These are phyloP conservation scores for Oreamnos americanus DNA, from an alignment of 2,113 vertebrate genomes.

Conservation along the genomic window DNA sequence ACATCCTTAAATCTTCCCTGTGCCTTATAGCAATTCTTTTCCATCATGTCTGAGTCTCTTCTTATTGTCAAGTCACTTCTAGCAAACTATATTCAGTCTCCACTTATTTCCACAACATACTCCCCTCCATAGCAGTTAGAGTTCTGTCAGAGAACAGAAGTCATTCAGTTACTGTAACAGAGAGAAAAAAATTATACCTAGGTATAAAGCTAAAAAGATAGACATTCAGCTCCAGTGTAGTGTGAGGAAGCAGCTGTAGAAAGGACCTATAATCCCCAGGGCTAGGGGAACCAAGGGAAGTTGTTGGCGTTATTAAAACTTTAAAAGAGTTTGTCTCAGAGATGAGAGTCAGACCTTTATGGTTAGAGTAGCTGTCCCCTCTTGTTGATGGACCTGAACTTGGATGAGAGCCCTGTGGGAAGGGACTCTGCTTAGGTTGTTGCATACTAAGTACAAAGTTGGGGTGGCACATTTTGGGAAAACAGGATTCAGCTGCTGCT, in stretches of 20 bases:
- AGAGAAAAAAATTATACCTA: background rate
- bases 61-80: background rate
- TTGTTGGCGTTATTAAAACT: background rate
- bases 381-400: background rate
- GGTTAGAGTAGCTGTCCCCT: background rate
- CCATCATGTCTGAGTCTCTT: background rate
- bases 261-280: background rate
- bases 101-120: background rate
- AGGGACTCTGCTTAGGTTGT: background rate
- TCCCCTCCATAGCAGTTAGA: background rate
- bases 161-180: background rate
- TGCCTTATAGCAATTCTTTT: background rate
- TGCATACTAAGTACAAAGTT: background rate
- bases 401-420: background rate
- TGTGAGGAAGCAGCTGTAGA: background rate
- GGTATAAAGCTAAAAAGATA: background rate
- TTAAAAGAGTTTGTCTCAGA: background rate
- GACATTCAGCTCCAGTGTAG: background rate
- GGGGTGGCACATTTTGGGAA: background rate
- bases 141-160: background rate
- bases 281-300: background rate
- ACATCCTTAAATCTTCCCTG: background rate
- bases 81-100: background rate
- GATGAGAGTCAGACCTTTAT: background rate
- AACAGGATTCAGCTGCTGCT: background rate